These are phyloP conservation scores for Scolanthus callimorphus DNA, from an alignment of 92 coral and sea anemone species.

Conservation along the genomic window DNA sequence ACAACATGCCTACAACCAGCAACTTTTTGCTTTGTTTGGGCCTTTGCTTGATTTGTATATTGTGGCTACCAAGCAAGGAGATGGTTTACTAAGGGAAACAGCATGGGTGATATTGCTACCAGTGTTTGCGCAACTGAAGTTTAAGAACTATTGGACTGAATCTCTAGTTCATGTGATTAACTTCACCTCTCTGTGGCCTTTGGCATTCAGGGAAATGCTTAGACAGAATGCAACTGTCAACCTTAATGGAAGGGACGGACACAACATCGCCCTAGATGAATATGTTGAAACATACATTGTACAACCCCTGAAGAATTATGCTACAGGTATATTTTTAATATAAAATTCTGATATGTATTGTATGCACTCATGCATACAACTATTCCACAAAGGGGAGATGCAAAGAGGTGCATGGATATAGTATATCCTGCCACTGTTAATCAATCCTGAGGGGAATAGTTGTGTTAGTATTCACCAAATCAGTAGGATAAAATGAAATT, in stretches of 20 bases:
- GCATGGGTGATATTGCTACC: not conserved
- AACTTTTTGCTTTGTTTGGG: too few relatives aligned
- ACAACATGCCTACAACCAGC: too few relatives aligned
- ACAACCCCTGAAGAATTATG: too few relatives aligned
- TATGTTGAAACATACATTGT: slow-evolving; percentile 31
- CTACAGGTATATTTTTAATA: too few relatives aligned
- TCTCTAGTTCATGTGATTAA: slow-evolving; percentile 36
- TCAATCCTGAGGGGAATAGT: too few relatives aligned
- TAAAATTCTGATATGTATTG: too few relatives aligned
- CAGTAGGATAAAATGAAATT: too few relatives aligned
- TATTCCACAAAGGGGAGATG: too few relatives aligned
- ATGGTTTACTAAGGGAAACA: not conserved
- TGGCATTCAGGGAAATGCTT: slow-evolving; percentile 24
- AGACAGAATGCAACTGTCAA: slow-evolving; percentile 20
- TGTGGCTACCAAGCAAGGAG: not conserved
- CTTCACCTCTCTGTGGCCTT: slow-evolving; percentile 35
- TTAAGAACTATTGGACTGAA: slow-evolving; percentile 31
- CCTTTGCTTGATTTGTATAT: not conserved
- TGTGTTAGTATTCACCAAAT: too few relatives aligned
- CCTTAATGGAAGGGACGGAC: slow-evolving; percentile 23
- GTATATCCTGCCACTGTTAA: too few relatives aligned
- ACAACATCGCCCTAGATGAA: slow-evolving; percentile 37
- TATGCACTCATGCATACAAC: too few relatives aligned
- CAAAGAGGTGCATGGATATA: too few relatives aligned
- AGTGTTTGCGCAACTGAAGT: slow-evolving; percentile 18